Conservation (phyloP, 2,113 vertebrate species). For the Otolemur garnettii region DNA sequence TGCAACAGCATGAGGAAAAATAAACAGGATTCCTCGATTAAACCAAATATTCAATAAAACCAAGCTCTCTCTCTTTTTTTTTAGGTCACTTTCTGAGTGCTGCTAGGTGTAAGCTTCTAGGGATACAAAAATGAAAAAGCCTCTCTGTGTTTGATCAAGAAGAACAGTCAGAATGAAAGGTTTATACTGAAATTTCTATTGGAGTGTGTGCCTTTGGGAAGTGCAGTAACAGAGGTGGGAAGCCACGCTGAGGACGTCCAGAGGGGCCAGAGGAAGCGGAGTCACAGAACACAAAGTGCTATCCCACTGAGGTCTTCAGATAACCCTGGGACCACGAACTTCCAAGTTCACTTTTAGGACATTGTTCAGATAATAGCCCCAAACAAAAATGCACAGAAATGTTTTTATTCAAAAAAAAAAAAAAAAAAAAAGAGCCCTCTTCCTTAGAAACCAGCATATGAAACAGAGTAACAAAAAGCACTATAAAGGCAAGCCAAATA, state of each 20-base stretch:
- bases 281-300: rapidly evolving
- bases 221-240: background rate
- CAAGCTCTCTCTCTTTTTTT: background rate
- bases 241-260: background rate
- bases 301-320: background rate
- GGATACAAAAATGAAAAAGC: background rate
- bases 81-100: background rate
- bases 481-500: background rate
- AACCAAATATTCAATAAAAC: conserved; percentile 52
- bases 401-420: background rate
- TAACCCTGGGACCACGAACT: background rate
- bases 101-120: conserved; percentile 13
- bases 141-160: background rate
- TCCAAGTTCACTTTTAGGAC: conserved; percentile 1
- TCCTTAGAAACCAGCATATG: conserved; percentile 7
- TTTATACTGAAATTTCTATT: background rate
- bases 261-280: background rate
- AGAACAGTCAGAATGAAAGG: background rate
- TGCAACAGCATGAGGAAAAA: conserved; percentile 52
- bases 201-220: background rate
- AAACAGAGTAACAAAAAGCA: background rate
- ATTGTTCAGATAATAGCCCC: background rate
- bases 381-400: conserved; percentile 5
- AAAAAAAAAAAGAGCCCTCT: background rate
- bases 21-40: conserved; percentile 63